phyloP scores from a whole-genome alignment of 2,888 invertebrate species.

The Plusia festucae region DNA sequence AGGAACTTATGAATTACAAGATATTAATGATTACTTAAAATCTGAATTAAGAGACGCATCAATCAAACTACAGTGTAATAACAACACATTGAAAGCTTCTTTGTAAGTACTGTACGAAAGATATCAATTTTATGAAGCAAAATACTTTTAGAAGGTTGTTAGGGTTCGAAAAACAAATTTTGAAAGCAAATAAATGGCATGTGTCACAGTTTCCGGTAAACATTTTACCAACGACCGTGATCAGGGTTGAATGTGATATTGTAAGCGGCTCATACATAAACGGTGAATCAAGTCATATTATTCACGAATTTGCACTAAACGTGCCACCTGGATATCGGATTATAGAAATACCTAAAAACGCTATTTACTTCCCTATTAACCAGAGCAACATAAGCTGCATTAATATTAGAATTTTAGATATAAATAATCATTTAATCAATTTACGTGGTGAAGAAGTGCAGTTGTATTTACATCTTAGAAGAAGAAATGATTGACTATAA shows the following conservation, averaged over 20 bases:
- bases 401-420: constrained; percentile 8
- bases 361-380: too few species aligned
- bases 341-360: constrained; percentile 6
- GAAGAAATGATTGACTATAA: constrained; percentile 17
- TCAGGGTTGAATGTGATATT: constrained; percentile 29
- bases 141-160: too few species aligned
- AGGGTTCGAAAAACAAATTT: too few species aligned
- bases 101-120: too few species aligned
- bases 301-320: not conserved
- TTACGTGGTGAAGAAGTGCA: constrained; percentile 18
- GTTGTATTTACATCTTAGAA: constrained; percentile 10
- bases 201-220: constrained; percentile 12
- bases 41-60: too few species aligned
- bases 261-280: constrained; percentile 10
- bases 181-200: constrained; percentile 6
- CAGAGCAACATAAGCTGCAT: constrained; percentile 7
- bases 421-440: constrained; percentile 13
- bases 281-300: too few species aligned
- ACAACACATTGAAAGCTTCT: too few species aligned
- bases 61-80: too few species aligned
- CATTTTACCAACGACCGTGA: constrained; percentile 10
- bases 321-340: constrained; percentile 12
- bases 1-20: too few species aligned
- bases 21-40: too few species aligned
- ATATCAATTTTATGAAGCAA: too few species aligned